phyloP scores from a whole-genome alignment of 2,113 vertebrate species.

The Lagopus muta region DNA sequence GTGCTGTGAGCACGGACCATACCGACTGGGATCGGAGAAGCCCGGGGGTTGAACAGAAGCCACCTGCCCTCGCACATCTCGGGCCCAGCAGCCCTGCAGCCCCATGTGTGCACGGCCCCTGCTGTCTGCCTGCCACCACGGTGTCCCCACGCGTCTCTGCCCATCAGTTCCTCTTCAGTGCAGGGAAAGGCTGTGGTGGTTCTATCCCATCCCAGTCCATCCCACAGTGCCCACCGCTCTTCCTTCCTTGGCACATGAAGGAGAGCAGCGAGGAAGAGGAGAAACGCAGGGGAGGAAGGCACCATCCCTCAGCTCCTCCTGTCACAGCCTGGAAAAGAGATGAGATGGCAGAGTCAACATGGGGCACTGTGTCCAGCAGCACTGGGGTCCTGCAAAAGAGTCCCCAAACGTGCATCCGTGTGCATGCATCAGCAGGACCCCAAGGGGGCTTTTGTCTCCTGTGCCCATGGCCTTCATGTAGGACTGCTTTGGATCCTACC shows the following conservation, averaged over 20 bases:
- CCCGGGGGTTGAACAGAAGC: neutral
- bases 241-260: constrained; percentile 60
- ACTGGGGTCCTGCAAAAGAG: rapidly evolving
- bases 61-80: neutral
- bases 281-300: constrained; percentile 75
- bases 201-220: neutral
- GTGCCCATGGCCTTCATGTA: rapidly evolving
- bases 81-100: too few relatives aligned
- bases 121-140: neutral
- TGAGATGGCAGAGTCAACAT: neutral
- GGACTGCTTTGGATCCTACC: too few relatives aligned
- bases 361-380: rapidly evolving
- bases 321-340: constrained; percentile 86
- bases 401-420: neutral
- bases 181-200: neutral
- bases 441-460: rapidly evolving
- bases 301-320: constrained; percentile 72
- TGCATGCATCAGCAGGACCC: neutral
- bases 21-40: neutral
- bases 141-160: neutral
- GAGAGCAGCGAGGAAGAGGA: constrained; percentile 70
- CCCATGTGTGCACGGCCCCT: neutral
- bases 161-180: neutral
- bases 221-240: neutral
- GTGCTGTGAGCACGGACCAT: neutral